Percentiles rank a stretch among this genome's conserved stretches.
Conservation (phyloP, 1,140 invertebrate species). For the Neelides sp. region DNA sequence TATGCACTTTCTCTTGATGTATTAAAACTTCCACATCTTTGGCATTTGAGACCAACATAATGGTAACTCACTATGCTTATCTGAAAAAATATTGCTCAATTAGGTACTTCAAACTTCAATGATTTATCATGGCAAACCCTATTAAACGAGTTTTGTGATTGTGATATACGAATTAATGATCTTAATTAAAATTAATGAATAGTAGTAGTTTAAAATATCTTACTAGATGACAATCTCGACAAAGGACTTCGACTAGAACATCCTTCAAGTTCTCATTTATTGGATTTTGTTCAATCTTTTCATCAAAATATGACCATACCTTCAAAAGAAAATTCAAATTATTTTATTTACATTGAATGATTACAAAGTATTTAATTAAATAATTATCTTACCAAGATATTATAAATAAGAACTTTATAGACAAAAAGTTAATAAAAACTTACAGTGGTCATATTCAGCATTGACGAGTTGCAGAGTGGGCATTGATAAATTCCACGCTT, state of each 20-base stretch:
- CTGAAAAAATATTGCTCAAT: no score
- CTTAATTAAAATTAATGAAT: no score
- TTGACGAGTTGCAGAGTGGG: conserved; percentile 69
- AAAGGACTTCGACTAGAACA: conserved; percentile 62
- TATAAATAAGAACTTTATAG: not conserved
- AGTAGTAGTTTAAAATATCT: conserved; percentile 15
- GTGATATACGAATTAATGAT: no score
- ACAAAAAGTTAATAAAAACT: conserved; percentile 22
- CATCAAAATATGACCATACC: conserved; percentile 66
- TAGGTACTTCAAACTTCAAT: no score
- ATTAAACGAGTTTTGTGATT: no score
- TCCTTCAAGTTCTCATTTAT: conserved; percentile 69
- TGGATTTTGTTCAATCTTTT: conserved; percentile 60
- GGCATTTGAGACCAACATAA: no score
- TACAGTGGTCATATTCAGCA: conserved; percentile 64
- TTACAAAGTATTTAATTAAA: not conserved
- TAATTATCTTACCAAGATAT: no score
- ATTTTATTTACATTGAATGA: not conserved
- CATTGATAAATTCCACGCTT: conserved; percentile 68
- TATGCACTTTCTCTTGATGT: no score
- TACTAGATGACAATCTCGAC: conserved; percentile 79
- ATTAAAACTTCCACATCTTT: no score
- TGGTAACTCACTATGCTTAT: no score
- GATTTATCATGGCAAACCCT: no score
- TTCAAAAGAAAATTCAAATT: conserved; percentile 33